Percentiles rank a stretch among this genome's conserved stretches.
Evolutionary conservation across 2,888 invertebrate species (phyloP).

Genomic region (Meta bourneti): DNA sequence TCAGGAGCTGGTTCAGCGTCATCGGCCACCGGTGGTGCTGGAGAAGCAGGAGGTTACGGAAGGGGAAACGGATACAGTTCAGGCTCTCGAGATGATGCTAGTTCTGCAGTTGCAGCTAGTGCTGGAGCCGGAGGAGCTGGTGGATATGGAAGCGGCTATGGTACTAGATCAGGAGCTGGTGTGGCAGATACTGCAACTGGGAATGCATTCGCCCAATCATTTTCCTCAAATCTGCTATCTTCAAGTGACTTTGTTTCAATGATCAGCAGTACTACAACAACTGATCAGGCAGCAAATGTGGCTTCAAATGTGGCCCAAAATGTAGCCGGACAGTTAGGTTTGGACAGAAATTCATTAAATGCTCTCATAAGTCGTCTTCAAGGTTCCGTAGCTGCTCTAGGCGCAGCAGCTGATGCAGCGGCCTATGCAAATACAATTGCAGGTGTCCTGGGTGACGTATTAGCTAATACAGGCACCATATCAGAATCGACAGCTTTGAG

Average conservation of each 20-base stretch:
- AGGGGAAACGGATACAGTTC: neutral
- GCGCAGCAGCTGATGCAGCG: slow-evolving; percentile 2
- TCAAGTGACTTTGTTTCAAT: slow-evolving; percentile 12
- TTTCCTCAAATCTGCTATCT: neutral
- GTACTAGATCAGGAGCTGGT: slow-evolving; percentile 11
- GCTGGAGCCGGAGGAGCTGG: neutral
- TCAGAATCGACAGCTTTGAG: neutral
- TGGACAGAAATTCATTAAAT: neutral
- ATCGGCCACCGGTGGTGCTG: neutral
- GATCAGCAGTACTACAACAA: slow-evolving; percentile 8
- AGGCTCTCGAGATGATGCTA: slow-evolving; percentile 2
- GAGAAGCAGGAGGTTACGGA: neutral
- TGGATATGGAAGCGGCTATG: neutral
- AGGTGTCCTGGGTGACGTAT: neutral
- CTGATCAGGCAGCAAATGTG: slow-evolving; percentile 8
- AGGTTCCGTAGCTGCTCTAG: neutral
- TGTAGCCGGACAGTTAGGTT: neutral
- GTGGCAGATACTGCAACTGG: slow-evolving; percentile 6
- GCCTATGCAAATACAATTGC: slow-evolving; percentile 11
- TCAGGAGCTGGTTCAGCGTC: slow-evolving; percentile 6
- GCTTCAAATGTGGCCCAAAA: slow-evolving; percentile 13
- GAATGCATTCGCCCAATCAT: slow-evolving; percentile 15
- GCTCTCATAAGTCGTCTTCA: neutral
- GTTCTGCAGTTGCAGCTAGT: neutral
- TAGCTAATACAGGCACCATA: neutral